phyloP scores from a whole-genome alignment of 2,113 vertebrate genomes.

The Otus sunia region DNA sequence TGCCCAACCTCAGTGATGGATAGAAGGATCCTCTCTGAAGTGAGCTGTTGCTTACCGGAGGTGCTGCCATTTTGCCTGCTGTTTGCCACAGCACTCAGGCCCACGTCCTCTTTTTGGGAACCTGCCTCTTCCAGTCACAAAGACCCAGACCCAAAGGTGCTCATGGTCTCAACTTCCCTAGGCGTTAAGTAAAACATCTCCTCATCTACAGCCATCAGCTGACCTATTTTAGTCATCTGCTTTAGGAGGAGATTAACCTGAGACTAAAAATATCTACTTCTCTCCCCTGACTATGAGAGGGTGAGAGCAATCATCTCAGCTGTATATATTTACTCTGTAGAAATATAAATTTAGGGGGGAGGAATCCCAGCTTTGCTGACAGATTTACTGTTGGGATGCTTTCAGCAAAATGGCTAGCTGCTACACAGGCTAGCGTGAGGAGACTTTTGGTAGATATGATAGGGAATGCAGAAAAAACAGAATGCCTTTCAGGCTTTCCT shows the following conservation, averaged over 20 bases:
- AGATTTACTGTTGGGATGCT: not conserved
- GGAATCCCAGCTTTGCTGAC: constrained; percentile 25
- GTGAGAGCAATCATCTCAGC: constrained; percentile 39
- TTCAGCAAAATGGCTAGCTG: not conserved
- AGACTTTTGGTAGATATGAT: not conserved
- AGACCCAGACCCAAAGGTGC: not conserved
- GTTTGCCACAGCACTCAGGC: not conserved
- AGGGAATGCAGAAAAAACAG: accelerated
- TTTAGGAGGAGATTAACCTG: constrained; percentile 52
- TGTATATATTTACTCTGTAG: constrained; percentile 41
- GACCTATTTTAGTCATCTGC: constrained; percentile 26
- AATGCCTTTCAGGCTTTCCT: not conserved
- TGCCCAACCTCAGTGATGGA: not conserved
- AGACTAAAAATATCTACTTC: constrained; percentile 38
- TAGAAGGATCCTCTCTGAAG: not conserved
- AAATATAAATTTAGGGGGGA: constrained; percentile 40
- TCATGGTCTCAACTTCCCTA: not conserved
- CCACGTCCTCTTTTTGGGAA: not conserved
- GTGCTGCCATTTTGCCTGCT: not conserved
- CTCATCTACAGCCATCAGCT: not conserved
- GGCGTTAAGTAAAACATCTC: not conserved
- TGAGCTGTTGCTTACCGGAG: not conserved
- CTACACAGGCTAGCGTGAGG: not conserved
- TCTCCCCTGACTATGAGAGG: not conserved
- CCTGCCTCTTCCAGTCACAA: not conserved